Evolutionary conservation across 2,113 vertebrate species (phyloP).

Genomic region (Rutilus rutilus): DNA sequence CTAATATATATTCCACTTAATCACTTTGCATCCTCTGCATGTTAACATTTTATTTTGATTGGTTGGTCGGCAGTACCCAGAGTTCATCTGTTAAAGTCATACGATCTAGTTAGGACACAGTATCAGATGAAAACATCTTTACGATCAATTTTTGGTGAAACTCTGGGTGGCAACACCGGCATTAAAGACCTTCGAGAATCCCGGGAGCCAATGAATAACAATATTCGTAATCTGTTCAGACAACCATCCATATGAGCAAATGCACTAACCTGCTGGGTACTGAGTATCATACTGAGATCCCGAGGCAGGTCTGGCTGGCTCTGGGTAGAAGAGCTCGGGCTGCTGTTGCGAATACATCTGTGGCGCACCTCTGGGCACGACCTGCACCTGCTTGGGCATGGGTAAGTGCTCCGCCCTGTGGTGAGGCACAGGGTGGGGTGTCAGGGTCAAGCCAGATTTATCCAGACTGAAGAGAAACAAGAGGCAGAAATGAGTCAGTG

Average conservation of each 20-base stretch:
- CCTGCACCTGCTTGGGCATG: conserved; percentile 86
- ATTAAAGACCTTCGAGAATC: neutral
- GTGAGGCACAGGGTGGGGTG: conserved; percentile 80
- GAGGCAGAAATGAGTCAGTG: neutral
- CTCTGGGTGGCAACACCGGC: neutral
- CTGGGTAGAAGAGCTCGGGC: conserved; percentile 87
- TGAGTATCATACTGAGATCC: conserved; percentile 89
- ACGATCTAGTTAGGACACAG: neutral
- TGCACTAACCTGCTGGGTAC: conserved; percentile 83
- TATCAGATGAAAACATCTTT: neutral
- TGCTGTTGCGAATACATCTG: conserved; percentile 85
- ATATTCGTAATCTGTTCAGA: too few species aligned
- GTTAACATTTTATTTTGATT: neutral
- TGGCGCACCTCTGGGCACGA: conserved; percentile 86
- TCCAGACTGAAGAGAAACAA: conserved; percentile 79
- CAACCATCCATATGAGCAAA: neutral
- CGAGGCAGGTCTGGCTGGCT: conserved; percentile 79
- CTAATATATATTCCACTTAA: too few species aligned
- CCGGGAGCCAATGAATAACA: neutral
- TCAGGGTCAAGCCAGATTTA: conserved; percentile 85
- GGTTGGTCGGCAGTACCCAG: neutral
- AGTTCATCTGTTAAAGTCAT: neutral
- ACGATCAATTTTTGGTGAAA: neutral
- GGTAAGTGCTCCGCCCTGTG: conserved; percentile 84
- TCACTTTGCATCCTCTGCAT: too few species aligned